Evolutionary conservation across 2,888 invertebrate genomes (phyloP).

Genomic region (Sympetrum striolatum): DNA sequence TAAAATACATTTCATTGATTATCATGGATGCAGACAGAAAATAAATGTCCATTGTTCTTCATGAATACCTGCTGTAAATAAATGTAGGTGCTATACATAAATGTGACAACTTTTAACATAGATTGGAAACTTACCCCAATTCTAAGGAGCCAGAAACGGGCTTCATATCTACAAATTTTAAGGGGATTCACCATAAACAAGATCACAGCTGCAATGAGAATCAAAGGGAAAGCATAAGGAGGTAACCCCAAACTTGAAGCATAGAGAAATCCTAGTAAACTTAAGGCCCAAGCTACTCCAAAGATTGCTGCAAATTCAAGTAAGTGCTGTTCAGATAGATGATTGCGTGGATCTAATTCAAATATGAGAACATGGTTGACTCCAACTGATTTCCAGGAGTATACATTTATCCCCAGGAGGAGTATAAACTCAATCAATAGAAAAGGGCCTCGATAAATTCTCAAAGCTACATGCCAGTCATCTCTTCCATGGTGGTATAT

Average conservation of each 20-base stretch:
- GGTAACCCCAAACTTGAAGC: conserved; percentile 80
- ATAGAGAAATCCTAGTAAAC: conserved; percentile 82
- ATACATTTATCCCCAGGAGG: conserved; percentile 93
- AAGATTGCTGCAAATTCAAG: conserved; percentile 94
- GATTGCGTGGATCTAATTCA: conserved; percentile 94
- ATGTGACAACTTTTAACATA: not conserved
- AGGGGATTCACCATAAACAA: conserved; percentile 91
- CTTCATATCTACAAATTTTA: conserved; percentile 78
- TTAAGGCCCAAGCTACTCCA: conserved; percentile 93
- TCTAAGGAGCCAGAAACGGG: conserved; percentile 91
- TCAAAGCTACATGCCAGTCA: conserved; percentile 84
- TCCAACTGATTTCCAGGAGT: conserved; percentile 96
- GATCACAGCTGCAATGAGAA: conserved; percentile 78
- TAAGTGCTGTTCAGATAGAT: conserved; percentile 90
- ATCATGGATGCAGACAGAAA: too few species aligned
- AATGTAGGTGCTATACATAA: not conserved
- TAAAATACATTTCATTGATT: too few species aligned
- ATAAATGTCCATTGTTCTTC: too few species aligned
- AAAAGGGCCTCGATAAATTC: conserved; percentile 92
- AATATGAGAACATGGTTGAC: conserved; percentile 99
- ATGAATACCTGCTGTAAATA: not conserved
- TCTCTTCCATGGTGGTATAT: conserved; percentile 74
- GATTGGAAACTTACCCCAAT: conserved; percentile 74
- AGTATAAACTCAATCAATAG: conserved; percentile 92
- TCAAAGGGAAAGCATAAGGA: conserved; percentile 89